Conservation (phyloP, 2,888 invertebrate genomes). For the Stenodera caucasica region DNA sequence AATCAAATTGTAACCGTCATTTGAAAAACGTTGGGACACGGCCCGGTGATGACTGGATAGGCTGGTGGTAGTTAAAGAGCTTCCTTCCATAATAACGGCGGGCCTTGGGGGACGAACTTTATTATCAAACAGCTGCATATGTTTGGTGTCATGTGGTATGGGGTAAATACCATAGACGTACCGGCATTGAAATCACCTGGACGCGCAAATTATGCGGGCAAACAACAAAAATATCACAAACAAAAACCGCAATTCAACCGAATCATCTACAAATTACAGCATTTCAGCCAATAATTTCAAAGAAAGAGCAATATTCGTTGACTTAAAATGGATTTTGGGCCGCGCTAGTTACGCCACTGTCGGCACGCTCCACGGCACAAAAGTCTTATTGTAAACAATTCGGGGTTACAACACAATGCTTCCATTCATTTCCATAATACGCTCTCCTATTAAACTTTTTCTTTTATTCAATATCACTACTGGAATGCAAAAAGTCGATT, state of each 20-base stretch:
- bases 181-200: slow-evolving; percentile 6
- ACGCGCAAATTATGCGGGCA: too few species aligned
- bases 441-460: slow-evolving; percentile 14
- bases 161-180: slow-evolving; percentile 54
- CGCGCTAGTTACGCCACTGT: slow-evolving; percentile 40
- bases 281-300: too few species aligned
- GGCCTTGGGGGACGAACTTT: slow-evolving; percentile 36
- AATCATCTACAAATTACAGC: too few species aligned
- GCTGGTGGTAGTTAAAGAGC: slow-evolving; percentile 34
- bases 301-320: too few species aligned
- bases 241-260: too few species aligned
- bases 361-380: slow-evolving; percentile 32
- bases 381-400: slow-evolving; percentile 14
- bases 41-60: slow-evolving; percentile 43
- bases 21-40: slow-evolving; percentile 32
- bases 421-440: slow-evolving; percentile 13
- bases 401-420: slow-evolving; percentile 7
- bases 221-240: too few species aligned
- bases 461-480: neutral
- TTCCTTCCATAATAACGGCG: slow-evolving; percentile 48
- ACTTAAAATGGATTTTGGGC: too few species aligned
- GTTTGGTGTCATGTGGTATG: slow-evolving; percentile 52
- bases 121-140: slow-evolving; percentile 52
- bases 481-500: neutral
- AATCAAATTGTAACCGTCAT: slow-evolving; percentile 29